phyloP scores from a whole-genome alignment of 2,888 invertebrate genomes.

The Syrista parreyssii region DNA sequence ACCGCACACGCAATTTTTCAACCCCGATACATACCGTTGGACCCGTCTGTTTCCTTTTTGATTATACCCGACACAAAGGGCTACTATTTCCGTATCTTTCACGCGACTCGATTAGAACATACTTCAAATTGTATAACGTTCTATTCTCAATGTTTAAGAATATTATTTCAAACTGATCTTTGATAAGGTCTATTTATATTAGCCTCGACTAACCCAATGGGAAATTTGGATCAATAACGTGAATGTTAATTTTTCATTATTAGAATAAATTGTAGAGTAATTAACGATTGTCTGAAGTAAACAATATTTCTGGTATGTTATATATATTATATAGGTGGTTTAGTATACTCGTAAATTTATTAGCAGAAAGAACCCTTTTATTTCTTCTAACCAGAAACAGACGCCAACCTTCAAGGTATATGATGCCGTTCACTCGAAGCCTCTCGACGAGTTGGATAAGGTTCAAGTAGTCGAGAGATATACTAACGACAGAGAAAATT shows the following conservation, averaged over 20 bases:
- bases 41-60: background rate
- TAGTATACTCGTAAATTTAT: background rate
- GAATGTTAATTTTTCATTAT: background rate
- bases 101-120: background rate
- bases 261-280: no score
- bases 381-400: background rate
- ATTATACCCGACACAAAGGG: background rate
- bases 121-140: background rate
- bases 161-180: no score
- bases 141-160: no score
- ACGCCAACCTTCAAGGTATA: no score
- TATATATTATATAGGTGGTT: background rate
- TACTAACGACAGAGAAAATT: background rate
- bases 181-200: no score
- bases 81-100: background rate
- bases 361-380: background rate
- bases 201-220: no score
- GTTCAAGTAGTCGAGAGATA: background rate
- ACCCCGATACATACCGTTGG: background rate
- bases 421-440: no score
- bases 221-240: background rate
- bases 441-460: background rate
- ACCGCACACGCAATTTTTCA: conserved; percentile 1
- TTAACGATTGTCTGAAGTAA: no score
- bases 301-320: no score